Percentiles rank a stretch among this genome's conserved stretches.
phyloP scores from a whole-genome alignment of 2,888 invertebrate species.

The Agriopis marginaria region DNA sequence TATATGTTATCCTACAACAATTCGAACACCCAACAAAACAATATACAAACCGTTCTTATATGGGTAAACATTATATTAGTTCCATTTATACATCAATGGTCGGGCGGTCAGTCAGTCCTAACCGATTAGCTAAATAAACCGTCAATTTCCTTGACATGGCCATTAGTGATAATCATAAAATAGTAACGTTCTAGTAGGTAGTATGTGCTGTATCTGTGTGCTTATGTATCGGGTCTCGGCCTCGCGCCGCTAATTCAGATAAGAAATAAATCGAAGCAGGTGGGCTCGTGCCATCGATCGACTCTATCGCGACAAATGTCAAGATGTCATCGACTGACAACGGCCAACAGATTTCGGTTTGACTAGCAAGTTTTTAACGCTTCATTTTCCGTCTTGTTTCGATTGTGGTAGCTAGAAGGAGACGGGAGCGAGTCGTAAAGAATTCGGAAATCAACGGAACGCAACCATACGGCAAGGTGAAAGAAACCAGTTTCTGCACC shows the following conservation, averaged over 20 bases:
- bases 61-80: constrained; percentile 1
- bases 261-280: constrained; percentile 71
- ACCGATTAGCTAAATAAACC: constrained; percentile 27
- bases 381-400: constrained; percentile 36
- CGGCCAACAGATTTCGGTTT: constrained; percentile 36
- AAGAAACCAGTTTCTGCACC: constrained; percentile 59
- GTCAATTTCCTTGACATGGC: constrained; percentile 46
- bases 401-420: constrained; percentile 41
- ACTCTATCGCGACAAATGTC: constrained; percentile 54
- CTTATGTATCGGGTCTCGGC: constrained; percentile 46
- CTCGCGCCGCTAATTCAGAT: constrained; percentile 75
- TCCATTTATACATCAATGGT: not conserved
- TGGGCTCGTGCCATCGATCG: constrained; percentile 64
- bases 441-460: constrained; percentile 56
- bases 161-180: constrained; percentile 49
- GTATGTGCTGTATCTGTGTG: not conserved
- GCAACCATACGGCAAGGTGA: constrained; percentile 43
- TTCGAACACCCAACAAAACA: too few species aligned
- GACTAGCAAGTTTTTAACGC: constrained; percentile 5
- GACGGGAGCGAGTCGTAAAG: constrained; percentile 49
- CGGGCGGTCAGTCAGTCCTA: constrained; percentile 1
- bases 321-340: constrained; percentile 55
- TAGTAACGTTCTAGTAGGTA: constrained; percentile 42
- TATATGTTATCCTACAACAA: too few species aligned
- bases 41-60: not conserved